These are phyloP conservation scores for Neogobius melanostomus DNA, from an alignment of 2,113 vertebrate species.

Conservation along the genomic window DNA sequence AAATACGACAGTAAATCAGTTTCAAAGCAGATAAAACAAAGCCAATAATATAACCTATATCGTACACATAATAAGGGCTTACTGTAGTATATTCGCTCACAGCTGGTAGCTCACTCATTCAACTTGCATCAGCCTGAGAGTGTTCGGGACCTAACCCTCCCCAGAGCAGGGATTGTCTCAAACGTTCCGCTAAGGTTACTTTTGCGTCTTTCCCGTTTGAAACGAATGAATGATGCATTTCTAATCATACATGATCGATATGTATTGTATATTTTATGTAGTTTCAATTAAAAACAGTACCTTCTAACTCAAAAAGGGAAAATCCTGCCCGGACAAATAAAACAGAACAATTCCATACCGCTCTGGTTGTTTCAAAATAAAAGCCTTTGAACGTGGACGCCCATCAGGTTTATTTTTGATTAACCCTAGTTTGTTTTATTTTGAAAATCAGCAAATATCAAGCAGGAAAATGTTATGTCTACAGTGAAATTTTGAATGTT, in stretches of 20 bases:
- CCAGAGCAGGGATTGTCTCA: neutral
- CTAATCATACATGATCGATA: neutral
- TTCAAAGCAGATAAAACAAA: neutral
- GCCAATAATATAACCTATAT: neutral
- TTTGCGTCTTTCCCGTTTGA: neutral
- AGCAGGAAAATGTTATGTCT: neutral
- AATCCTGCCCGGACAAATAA: neutral
- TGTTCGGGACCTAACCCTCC: slow-evolving; percentile 44
- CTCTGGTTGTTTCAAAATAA: slow-evolving; percentile 42
- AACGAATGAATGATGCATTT: neutral
- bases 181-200: slow-evolving; percentile 28
- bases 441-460: slow-evolving; percentile 14
- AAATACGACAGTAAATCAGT: neutral
- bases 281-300: neutral
- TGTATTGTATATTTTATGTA: too few species aligned
- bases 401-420: fast-evolving
- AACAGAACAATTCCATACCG: neutral
- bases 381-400: neutral
- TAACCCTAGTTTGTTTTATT: slow-evolving; percentile 17
- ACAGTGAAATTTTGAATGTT: neutral
- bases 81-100: slow-evolving; percentile 34
- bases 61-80: neutral
- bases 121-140: slow-evolving; percentile 73
- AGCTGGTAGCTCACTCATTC: slow-evolving; percentile 47
- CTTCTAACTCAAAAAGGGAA: neutral